phyloP scores from a whole-genome alignment of 2,888 invertebrate species.

The Creontiades dilutus region DNA sequence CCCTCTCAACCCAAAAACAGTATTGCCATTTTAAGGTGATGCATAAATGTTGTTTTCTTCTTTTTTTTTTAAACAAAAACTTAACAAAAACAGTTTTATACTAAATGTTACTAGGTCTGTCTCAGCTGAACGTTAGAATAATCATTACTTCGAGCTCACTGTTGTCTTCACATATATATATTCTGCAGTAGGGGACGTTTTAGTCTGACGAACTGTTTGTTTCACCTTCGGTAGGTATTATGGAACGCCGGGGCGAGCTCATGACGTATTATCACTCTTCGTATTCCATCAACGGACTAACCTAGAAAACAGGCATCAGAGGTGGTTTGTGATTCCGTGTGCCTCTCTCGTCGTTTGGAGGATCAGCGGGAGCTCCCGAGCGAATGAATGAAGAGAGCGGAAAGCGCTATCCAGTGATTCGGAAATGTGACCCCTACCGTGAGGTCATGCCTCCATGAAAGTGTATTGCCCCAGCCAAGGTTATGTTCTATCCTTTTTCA shows the following conservation, averaged over 20 bases:
- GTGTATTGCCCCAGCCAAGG: not conserved
- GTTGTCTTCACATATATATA: too few relatives aligned
- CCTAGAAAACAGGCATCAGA: slow-evolving; percentile 22
- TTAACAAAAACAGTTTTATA: too few relatives aligned
- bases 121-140: too few relatives aligned
- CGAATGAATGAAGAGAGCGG: slow-evolving; percentile 38
- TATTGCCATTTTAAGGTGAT: too few relatives aligned
- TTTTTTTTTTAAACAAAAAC: too few relatives aligned
- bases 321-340: slow-evolving; percentile 19
- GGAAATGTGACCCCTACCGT: slow-evolving; percentile 8
- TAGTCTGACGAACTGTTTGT: not conserved
- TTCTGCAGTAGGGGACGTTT: not conserved
- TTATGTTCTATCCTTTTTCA: not conserved
- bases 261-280: slow-evolving; percentile 41
- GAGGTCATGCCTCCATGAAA: slow-evolving; percentile 36
- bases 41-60: too few relatives aligned
- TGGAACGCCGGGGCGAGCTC: slow-evolving; percentile 12
- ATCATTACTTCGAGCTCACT: too few relatives aligned
- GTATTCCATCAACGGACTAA: slow-evolving; percentile 28
- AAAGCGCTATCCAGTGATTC: slow-evolving; percentile 35
- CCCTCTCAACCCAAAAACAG: too few relatives aligned
- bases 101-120: too few relatives aligned
- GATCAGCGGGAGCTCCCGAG: slow-evolving; percentile 22
- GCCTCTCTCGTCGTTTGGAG: slow-evolving; percentile 33
- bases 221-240: slow-evolving; percentile 19